Base-by-base conservation (phyloP, 2,113 vertebrate genomes). In the Emydura subglobosa region DNA sequence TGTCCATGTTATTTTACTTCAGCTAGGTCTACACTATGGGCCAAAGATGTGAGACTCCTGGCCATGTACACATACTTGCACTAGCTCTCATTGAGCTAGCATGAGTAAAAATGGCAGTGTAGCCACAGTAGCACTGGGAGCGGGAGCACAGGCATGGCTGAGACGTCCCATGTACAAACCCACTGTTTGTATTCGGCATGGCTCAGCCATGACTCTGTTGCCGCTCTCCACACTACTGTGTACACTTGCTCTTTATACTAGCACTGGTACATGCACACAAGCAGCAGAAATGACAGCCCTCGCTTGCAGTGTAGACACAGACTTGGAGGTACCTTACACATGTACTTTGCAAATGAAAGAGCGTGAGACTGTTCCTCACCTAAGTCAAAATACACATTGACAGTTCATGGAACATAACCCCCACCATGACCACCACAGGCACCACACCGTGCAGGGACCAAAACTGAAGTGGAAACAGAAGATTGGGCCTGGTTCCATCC, bases 291-390 rank as follows among this genome's bases (percentile, higher is more conserved):
- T 39, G n/a, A 72, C 65, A 72, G 65, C n/a, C 65, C 31, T 68
- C 34, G 14, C 16, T n/a, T 6, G 3, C 34, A n/a, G 65, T 22
- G n/a, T 72, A 72, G 65, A 72, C 65, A 39, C 4, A 39, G 34
- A 72, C n/a, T 39, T 4, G 4, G 83, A 88, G 29, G 1, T 39
- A 25, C 1, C 2, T 57, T 83, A 81, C 1, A 0, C 1, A 50
- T 31, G 84, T 54, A 65, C 11, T 7, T 4, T 44, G 12, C 5
- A 65, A 83, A 57, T 55, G 42, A 87, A 90, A 54, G 31, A 9
- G 3, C 1, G 1, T 31, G 27, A 27, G 4, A 47, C 3, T 25
- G 74, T 78, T 29, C n/a, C 80, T 1, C 76, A 42, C 21, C 16
- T 10, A 39, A 72, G n/a, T 72, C 34, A 19, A 72, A 72, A n/a